phyloP scores from a whole-genome alignment of 2,113 vertebrate species.

The Octodon degus region DNA sequence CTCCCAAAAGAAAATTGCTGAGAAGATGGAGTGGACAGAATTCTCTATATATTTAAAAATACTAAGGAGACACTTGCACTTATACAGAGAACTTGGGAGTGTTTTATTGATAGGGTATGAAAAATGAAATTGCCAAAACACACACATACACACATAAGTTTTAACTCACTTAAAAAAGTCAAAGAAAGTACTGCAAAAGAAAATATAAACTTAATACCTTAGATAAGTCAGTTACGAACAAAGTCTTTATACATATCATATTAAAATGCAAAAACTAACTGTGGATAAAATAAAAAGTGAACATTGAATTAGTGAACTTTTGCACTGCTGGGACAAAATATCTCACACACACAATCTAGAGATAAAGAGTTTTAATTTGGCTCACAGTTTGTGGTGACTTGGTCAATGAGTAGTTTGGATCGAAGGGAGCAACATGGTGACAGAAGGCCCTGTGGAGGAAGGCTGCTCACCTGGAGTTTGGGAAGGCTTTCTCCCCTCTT shows the following conservation, averaged over 20 bases:
- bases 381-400: not conserved
- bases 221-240: not conserved
- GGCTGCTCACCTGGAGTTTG: not conserved
- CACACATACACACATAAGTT: not conserved
- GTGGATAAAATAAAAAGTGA: not conserved
- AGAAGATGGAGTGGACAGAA: not conserved
- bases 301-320: not conserved
- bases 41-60: not conserved
- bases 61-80: not conserved
- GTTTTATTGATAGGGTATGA: not conserved
- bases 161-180: constrained; percentile 11
- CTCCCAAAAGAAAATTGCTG: not conserved
- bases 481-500: too few species aligned
- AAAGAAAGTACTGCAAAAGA: not conserved
- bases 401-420: not conserved
- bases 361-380: not conserved
- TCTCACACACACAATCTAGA: not conserved
- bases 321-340: not conserved
- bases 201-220: constrained; percentile 1
- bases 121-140: not conserved
- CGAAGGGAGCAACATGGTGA: not conserved
- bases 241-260: not conserved
- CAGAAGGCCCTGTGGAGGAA: not conserved
- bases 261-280: not conserved
- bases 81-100: not conserved